phyloP scores from a whole-genome alignment of 1,140 invertebrate genomes.

The Drosophila willistoni region DNA sequence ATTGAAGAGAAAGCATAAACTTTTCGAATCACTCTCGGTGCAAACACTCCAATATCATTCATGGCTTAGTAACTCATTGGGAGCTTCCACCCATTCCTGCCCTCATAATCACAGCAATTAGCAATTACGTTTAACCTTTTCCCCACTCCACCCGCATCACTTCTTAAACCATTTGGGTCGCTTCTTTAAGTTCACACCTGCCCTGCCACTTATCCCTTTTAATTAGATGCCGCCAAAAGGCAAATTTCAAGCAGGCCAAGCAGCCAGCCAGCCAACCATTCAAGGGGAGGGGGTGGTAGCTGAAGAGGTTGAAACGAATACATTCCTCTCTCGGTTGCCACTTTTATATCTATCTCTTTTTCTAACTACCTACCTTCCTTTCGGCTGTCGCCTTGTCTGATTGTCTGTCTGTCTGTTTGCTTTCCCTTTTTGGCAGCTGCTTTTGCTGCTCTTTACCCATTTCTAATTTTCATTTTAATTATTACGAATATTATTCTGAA shows the following conservation, averaged over 20 bases:
- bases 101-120: slow-evolving; percentile 74
- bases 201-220: slow-evolving; percentile 73
- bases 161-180: slow-evolving; percentile 2
- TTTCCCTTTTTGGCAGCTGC: slow-evolving; percentile 58
- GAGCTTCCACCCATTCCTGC: background rate
- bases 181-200: slow-evolving; percentile 66
- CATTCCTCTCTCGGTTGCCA: background rate
- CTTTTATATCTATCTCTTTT: background rate
- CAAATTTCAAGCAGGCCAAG: slow-evolving; percentile 55
- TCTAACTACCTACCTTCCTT: too few species aligned
- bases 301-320: background rate
- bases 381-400: background rate
- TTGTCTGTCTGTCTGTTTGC: slow-evolving; percentile 35
- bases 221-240: slow-evolving; percentile 76
- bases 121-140: slow-evolving; percentile 58
- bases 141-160: background rate
- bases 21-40: background rate
- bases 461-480: slow-evolving; percentile 80
- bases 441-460: slow-evolving; percentile 50
- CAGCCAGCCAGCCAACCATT: slow-evolving; percentile 37
- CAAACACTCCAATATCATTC: slow-evolving; percentile 2
- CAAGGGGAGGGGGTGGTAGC: slow-evolving; percentile 31
- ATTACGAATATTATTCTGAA: slow-evolving; percentile 75
- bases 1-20: background rate
- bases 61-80: slow-evolving; percentile 20